Evolutionary conservation across 1,140 invertebrate species (phyloP), one percentile per base, ranked within the genome.

Genomic region (Adelges cooleyi): DNA sequence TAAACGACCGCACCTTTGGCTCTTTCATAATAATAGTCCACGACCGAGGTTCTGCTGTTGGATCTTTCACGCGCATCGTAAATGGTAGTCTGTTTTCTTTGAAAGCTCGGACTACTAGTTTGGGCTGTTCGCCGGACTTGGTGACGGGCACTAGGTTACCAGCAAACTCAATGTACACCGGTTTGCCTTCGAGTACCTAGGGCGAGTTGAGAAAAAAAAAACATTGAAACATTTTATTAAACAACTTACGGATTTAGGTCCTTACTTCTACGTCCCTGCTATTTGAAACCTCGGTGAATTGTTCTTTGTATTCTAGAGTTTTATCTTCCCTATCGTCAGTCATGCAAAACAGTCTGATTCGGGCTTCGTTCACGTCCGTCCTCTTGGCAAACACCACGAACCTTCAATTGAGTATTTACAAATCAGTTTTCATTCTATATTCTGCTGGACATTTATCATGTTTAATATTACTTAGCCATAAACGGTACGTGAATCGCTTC

Each of bases 271-370:
- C 94, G 76, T 99, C 95, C 65, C 93, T 80, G 75, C 93, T 97
- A 74, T 98, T 96, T 13, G 97, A 95, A 36, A 99, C 92, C 79
- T 98, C 94, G 1, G 87, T 85, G 75, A 98, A 99, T 71, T 95
- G 85, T 76, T 99, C 96, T 76, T 98, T 95, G 68, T 88, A 86
- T 77, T 99, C 97, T 40, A 99, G 77, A 0, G 95, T 97, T 74
- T 99, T 98, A 69, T 98, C 95, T 73, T 98, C 95, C 71, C 92
- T 93, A 73, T 99, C 95, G 76, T 99, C 97, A 9, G 97, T 99
- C 85, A 99, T 98, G 74, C 96, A 99, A 78, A 99, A 95, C 70
- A 98, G 90, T 62, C 96, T 80, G 10, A 99, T 78, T 66, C 94
- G 86, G 15, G 95, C 95, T 79, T 99, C 96, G n/a, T 89, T 79